Conservation (phyloP, 2,888 invertebrate genomes). For the Drosophila fungiperda region DNA sequence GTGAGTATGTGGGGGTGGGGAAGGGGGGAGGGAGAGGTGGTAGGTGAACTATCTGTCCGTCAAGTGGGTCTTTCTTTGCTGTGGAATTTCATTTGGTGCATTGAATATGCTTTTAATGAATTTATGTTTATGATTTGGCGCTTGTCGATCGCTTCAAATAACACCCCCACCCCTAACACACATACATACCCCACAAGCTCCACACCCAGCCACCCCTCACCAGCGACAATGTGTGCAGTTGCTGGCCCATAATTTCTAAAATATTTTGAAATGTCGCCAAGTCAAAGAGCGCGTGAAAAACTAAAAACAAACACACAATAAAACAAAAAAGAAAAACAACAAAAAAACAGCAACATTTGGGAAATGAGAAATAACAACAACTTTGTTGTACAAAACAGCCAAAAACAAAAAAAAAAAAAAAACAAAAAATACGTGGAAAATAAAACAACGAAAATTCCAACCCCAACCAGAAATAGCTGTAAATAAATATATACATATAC, state of each 20-base stretch:
- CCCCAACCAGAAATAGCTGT: constrained; percentile 32
- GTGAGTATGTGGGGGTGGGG: background rate
- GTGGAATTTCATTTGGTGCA: constrained; percentile 29
- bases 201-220: background rate
- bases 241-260: constrained; percentile 72
- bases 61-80: constrained; percentile 10
- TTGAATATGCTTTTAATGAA: constrained; percentile 62
- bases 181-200: background rate
- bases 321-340: background rate
- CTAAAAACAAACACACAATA: constrained; percentile 10
- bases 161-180: background rate
- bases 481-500: background rate
- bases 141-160: constrained; percentile 17
- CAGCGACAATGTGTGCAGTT: constrained; percentile 48
- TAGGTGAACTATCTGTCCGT: background rate
- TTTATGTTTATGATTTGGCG: constrained; percentile 56
- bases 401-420: constrained; percentile 22
- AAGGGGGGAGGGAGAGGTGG: too few relatives aligned
- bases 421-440: constrained; percentile 27
- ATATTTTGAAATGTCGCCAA: constrained; percentile 76
- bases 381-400: constrained; percentile 34
- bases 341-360: constrained; percentile 25
- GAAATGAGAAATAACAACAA: constrained; percentile 30
- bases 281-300: constrained; percentile 63
- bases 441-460: background rate